Conservation (phyloP, 2,888 invertebrate genomes). For the Pycnomerus fuliginosus region DNA sequence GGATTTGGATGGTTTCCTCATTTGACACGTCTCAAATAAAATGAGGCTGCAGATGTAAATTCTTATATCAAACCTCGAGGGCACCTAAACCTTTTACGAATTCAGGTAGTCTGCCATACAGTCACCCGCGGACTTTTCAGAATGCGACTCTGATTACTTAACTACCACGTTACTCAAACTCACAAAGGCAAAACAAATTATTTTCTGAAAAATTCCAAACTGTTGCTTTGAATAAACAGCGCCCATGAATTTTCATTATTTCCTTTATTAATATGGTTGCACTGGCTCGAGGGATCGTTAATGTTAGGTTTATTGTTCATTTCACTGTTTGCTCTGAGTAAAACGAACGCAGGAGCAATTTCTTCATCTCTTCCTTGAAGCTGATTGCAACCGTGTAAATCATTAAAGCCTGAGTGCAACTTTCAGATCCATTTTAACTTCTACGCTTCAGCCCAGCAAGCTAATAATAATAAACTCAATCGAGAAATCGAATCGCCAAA, state of each 20-base stretch:
- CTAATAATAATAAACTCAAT: too few relatives aligned
- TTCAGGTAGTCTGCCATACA: constrained; percentile 40
- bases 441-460: too few relatives aligned
- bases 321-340: too few relatives aligned
- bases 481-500: too few relatives aligned
- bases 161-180: constrained; percentile 41
- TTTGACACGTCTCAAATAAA: constrained; percentile 36
- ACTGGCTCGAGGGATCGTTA: too few relatives aligned
- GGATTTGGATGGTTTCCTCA: constrained; percentile 35
- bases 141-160: constrained; percentile 42
- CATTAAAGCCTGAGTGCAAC: too few relatives aligned
- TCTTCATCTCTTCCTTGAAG: too few relatives aligned
- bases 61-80: constrained; percentile 29
- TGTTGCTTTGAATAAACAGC: constrained; percentile 13
- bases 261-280: constrained; percentile 6
- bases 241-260: constrained; percentile 10
- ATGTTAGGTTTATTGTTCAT: too few relatives aligned
- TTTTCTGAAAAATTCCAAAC: constrained; percentile 32
- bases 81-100: constrained; percentile 35
- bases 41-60: constrained; percentile 28
- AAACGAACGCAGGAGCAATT: too few relatives aligned
- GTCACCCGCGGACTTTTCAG: constrained; percentile 37
- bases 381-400: too few relatives aligned
- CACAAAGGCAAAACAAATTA: constrained; percentile 17
- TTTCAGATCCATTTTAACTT: too few relatives aligned